These are phyloP conservation scores for Siphonodentalium dalli DNA, from an alignment of 2,888 invertebrate species.

Conservation along the genomic window DNA sequence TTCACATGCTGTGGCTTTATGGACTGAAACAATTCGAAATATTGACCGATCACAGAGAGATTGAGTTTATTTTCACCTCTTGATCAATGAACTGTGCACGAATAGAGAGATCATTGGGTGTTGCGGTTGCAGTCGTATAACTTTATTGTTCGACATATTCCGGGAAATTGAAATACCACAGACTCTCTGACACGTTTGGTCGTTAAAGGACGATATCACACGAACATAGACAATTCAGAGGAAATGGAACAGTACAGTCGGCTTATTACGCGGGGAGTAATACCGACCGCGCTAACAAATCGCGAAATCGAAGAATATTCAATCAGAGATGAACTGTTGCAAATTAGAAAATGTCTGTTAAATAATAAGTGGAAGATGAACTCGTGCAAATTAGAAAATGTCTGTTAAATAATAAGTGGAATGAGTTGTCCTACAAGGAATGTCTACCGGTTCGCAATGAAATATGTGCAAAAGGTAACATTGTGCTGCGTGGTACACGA, in stretches of 20 bases:
- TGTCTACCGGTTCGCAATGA: not conserved
- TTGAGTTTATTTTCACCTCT: slow-evolving; percentile 1
- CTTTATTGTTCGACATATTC: not conserved
- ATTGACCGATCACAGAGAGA: not conserved
- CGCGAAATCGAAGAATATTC: not conserved
- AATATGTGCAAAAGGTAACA: slow-evolving; percentile 8
- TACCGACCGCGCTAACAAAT: slow-evolving; percentile 1
- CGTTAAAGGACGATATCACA: not conserved
- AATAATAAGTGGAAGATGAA: too few relatives aligned
- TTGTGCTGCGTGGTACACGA: slow-evolving; percentile 14
- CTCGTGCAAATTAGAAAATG: too few relatives aligned
- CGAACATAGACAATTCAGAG: not conserved
- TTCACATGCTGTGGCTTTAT: too few relatives aligned
- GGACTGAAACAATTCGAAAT: slow-evolving; percentile 10
- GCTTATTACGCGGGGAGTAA: slow-evolving; percentile 4
- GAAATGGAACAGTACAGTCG: not conserved
- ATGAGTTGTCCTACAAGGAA: not conserved
- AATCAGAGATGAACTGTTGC: too few relatives aligned
- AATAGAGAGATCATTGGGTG: not conserved
- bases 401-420: too few relatives aligned
- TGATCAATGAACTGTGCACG: not conserved
- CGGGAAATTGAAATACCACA: slow-evolving; percentile 6
- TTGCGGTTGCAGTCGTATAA: not conserved
- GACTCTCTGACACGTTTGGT: not conserved
- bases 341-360: too few relatives aligned